Evolutionary conservation across 2,797 vertebrate genomes (phyloP).

Genomic region (Avahi laniger): DNA sequence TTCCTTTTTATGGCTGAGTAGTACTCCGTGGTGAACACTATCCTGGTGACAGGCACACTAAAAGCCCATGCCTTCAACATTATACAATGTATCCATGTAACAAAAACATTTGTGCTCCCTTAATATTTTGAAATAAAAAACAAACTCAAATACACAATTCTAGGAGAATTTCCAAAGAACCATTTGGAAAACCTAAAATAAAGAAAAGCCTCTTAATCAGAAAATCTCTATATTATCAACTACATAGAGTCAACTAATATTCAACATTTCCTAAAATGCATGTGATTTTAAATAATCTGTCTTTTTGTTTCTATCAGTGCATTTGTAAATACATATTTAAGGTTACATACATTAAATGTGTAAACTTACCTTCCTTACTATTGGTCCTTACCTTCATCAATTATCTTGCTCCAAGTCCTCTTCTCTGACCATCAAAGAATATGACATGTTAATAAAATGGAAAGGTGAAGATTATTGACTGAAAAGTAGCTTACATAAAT

Average conservation of each 20-base stretch:
- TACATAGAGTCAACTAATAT: not conserved
- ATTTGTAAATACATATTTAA: not conserved
- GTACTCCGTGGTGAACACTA: not conserved
- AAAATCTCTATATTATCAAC: not conserved
- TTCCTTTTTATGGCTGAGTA: not conserved
- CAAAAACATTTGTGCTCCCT: not conserved
- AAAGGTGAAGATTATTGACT: not conserved
- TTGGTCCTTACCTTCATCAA: not conserved
- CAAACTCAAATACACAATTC: not conserved
- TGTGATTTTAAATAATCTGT: not conserved
- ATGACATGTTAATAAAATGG: not conserved
- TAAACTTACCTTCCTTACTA: not conserved
- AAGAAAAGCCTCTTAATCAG: not conserved
- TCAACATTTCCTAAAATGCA: not conserved
- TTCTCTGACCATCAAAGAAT: not conserved
- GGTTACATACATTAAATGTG: not conserved
- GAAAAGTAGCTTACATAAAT: not conserved
- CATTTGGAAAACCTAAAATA: slow-evolving; percentile 44
- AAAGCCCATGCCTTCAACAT: not conserved
- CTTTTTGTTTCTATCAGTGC: not conserved
- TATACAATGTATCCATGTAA: not conserved
- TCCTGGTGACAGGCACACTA: not conserved
- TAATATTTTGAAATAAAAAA: not conserved
- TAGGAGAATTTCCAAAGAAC: not conserved
- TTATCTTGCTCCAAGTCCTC: not conserved